These are phyloP conservation scores for Seriola quinqueradiata DNA, from an alignment of 2,113 vertebrate genomes.

Conservation along the genomic window DNA sequence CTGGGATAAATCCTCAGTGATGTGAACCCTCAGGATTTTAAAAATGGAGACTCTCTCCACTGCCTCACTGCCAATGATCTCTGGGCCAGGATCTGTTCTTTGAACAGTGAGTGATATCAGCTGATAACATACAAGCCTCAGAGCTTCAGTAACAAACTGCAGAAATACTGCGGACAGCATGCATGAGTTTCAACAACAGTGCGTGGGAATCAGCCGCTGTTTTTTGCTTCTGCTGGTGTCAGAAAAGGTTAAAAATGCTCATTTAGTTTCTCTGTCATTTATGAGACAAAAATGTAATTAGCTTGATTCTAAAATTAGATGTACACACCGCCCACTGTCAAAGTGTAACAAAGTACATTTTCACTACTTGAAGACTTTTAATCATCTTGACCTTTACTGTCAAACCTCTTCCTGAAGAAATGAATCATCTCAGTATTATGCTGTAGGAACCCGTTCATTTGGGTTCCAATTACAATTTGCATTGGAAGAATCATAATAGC, in stretches of 20 bases:
- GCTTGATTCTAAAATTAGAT: slow-evolving; percentile 21
- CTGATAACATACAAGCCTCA: slow-evolving; percentile 13
- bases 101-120: slow-evolving; percentile 3
- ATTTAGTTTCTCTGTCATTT: slow-evolving; percentile 19
- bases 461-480: too few species aligned
- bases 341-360: not conserved
- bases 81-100: not conserved
- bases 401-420: not conserved
- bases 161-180: not conserved
- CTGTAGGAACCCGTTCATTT: not conserved
- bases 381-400: slow-evolving; percentile 23
- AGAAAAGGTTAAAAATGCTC: slow-evolving; percentile 16
- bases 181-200: slow-evolving; percentile 5
- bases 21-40: too few species aligned
- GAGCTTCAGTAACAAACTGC: not conserved
- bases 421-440: not conserved
- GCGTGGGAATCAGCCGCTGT: not conserved
- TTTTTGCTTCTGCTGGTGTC: slow-evolving; percentile 4
- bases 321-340: slow-evolving; percentile 2
- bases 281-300: slow-evolving; percentile 18
- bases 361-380: not conserved
- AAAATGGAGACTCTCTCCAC: too few species aligned
- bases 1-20: too few species aligned
- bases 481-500: too few species aligned
- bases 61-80: too few species aligned